phyloP scores from a whole-genome alignment of 2,888 invertebrate species.

The Clostera curtula region DNA sequence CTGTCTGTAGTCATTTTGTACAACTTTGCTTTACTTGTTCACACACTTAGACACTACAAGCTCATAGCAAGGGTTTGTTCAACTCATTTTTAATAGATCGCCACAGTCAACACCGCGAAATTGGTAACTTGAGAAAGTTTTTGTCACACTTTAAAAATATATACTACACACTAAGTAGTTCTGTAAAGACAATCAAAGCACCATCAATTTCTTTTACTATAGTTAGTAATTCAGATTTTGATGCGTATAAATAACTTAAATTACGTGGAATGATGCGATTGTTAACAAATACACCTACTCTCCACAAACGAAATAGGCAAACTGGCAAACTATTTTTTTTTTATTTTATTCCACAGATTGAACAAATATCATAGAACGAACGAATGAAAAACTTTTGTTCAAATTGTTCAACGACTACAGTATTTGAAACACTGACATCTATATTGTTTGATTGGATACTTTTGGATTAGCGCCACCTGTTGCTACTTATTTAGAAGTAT shows the following conservation, averaged over 20 bases:
- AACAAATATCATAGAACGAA: constrained; percentile 8
- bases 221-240: neutral
- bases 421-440: too few relatives aligned
- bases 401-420: too few relatives aligned
- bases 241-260: too few relatives aligned
- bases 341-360: constrained; percentile 10
- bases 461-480: constrained; percentile 27
- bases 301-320: constrained; percentile 19
- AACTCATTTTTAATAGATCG: constrained; percentile 57
- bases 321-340: constrained; percentile 8
- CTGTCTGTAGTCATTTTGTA: constrained; percentile 74
- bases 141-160: constrained; percentile 53
- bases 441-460: too few relatives aligned
- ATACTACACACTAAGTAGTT: constrained; percentile 26
- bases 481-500: neutral
- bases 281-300: constrained; percentile 30
- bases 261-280: constrained; percentile 5
- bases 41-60: constrained; percentile 20
- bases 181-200: too few relatives aligned
- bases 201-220: neutral
- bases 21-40: constrained; percentile 9
- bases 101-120: constrained; percentile 46
- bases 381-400: too few relatives aligned
- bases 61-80: constrained; percentile 36
- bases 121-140: constrained; percentile 61